phyloP scores from a whole-genome alignment of 2,888 invertebrate species.

The Athalia rosae region DNA sequence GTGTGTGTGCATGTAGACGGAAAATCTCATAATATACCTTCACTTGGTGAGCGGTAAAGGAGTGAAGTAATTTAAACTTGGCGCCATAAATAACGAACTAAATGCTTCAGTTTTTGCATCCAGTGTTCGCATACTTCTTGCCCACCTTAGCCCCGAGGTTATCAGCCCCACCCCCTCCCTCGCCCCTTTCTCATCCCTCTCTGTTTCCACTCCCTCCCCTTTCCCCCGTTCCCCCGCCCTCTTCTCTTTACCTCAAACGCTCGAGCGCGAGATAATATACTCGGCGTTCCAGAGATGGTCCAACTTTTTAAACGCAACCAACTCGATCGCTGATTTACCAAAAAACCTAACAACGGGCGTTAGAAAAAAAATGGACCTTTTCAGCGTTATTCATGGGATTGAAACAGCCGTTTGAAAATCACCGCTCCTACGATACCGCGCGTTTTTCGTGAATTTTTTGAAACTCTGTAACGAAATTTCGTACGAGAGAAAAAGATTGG shows the following conservation, averaged over 20 bases:
- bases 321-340: no score
- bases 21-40: not conserved
- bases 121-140: conserved; percentile 26
- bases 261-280: conserved; percentile 33
- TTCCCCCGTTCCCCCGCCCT: no score
- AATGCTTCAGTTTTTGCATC: conserved; percentile 40
- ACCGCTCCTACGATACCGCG: no score
- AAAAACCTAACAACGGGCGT: no score
- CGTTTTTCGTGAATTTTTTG: no score
- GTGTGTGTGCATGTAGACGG: not conserved
- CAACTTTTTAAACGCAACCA: no score
- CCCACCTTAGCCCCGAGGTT: not conserved
- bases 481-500: no score
- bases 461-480: no score
- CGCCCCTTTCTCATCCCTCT: not conserved
- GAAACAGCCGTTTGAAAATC: no score
- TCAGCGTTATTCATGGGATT: no score
- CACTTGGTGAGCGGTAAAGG: not conserved
- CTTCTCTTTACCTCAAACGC: not conserved
- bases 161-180: not conserved
- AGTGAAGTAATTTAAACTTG: conserved; percentile 40
- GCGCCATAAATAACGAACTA: conserved; percentile 39
- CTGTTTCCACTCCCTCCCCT: not conserved
- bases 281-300: not conserved
- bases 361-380: no score